Evolutionary conservation across 2,797 vertebrate genomes (phyloP).

Genomic region (Mastacembelus armatus): DNA sequence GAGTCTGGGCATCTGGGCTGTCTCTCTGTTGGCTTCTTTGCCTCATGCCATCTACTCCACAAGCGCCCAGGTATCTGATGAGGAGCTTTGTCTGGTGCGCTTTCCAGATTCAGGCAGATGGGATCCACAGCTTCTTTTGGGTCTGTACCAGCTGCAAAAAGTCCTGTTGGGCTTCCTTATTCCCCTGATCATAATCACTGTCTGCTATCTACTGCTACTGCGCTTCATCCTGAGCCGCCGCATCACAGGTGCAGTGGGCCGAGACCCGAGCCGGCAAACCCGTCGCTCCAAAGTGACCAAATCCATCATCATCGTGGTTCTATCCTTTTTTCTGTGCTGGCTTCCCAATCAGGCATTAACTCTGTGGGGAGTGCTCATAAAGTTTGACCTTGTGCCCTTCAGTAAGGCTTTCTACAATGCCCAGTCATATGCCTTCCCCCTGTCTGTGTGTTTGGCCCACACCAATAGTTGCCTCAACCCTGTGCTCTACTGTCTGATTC

Average conservation of each 20-base stretch:
- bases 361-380: slow-evolving; percentile 86
- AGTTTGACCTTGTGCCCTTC: slow-evolving; percentile 86
- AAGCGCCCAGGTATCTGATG: slow-evolving; percentile 78
- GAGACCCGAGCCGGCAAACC: slow-evolving; percentile 72
- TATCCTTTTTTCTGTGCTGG: slow-evolving; percentile 89
- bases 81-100: slow-evolving; percentile 83
- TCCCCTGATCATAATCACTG: slow-evolving; percentile 79
- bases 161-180: slow-evolving; percentile 84
- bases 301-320: slow-evolving; percentile 84
- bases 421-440: slow-evolving; percentile 85
- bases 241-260: slow-evolving; percentile 61
- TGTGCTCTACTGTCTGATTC: slow-evolving; percentile 85
- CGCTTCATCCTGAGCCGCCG: slow-evolving; percentile 81
- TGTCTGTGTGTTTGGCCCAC: slow-evolving; percentile 87
- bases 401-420: slow-evolving; percentile 86
- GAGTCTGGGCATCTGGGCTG: slow-evolving; percentile 81
- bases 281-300: slow-evolving; percentile 85
- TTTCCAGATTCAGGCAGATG: slow-evolving; percentile 83
- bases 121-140: slow-evolving; percentile 85
- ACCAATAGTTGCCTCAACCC: slow-evolving; percentile 89
- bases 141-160: slow-evolving; percentile 84
- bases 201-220: slow-evolving; percentile 83
- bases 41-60: slow-evolving; percentile 87
- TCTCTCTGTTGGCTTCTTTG: slow-evolving; percentile 80
- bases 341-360: slow-evolving; percentile 88